Conservation (phyloP, 2,888 invertebrate species). For the Brachynemurus nebulosus region DNA sequence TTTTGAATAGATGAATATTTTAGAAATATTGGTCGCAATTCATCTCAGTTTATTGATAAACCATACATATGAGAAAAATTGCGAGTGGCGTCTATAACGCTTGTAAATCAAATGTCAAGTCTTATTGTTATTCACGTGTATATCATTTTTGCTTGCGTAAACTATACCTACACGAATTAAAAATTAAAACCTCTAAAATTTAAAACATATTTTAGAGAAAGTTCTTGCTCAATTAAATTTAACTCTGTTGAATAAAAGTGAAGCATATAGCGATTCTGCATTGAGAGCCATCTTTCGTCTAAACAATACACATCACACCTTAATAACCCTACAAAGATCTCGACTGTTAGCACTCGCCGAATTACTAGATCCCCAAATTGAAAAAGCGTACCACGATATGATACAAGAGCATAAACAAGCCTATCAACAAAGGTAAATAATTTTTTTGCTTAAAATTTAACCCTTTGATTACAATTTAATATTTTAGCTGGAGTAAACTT, state of each 20-base stretch:
- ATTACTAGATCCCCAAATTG: slow-evolving; percentile 73
- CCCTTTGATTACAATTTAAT: too few species aligned
- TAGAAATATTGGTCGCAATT: too few species aligned
- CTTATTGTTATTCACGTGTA: too few species aligned
- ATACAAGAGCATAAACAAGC: slow-evolving; percentile 69
- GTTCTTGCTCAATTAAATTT: slow-evolving; percentile 82
- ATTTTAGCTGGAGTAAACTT: slow-evolving; percentile 68
- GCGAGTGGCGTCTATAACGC: too few species aligned
- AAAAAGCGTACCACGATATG: slow-evolving; percentile 73
- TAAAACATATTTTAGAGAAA: slow-evolving; percentile 45
- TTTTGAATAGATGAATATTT: too few species aligned
- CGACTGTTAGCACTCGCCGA: slow-evolving; percentile 68
- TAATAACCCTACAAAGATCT: slow-evolving; percentile 81
- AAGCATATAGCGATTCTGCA: slow-evolving; percentile 76
- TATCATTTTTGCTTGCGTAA: too few species aligned
- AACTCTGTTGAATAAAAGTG: slow-evolving; percentile 80
- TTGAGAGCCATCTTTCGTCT: slow-evolving; percentile 80
- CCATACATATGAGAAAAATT: too few species aligned
- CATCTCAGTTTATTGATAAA: too few species aligned
- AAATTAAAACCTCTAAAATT: slow-evolving; percentile 4
- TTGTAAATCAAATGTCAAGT: too few species aligned
- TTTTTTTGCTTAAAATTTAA: too few species aligned
- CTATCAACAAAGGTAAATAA: slow-evolving; percentile 49
- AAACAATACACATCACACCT: slow-evolving; percentile 88
- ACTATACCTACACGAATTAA: too few species aligned